phyloP scores from a whole-genome alignment of 2,888 invertebrate species.

The Laothoe populi region DNA sequence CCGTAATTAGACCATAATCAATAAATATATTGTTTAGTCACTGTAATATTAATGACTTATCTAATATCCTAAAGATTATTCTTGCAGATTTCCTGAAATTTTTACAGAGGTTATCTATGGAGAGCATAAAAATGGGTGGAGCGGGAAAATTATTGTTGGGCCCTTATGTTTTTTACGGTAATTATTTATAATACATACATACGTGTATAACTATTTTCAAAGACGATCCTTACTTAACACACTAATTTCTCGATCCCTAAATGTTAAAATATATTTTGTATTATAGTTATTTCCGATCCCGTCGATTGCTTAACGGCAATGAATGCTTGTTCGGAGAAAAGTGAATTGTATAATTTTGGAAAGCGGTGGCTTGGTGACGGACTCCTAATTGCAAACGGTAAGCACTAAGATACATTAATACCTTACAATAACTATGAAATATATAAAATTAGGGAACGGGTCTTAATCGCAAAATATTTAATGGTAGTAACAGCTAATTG shows the following conservation, averaged over 20 bases:
- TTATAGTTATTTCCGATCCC: slow-evolving; percentile 34
- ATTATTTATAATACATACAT: background rate
- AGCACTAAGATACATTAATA: background rate
- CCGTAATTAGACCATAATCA: no score
- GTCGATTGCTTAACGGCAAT: slow-evolving; percentile 29
- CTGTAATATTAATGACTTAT: background rate
- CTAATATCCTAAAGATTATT: background rate
- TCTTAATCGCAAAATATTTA: no score
- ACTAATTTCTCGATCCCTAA: background rate
- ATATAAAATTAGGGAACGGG: no score
- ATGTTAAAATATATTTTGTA: no score
- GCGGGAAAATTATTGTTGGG: background rate
- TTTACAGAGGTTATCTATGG: background rate
- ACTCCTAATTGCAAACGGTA: slow-evolving; percentile 31
- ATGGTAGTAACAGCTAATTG: no score
- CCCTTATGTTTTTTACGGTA: slow-evolving; percentile 1
- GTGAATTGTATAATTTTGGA: slow-evolving; percentile 28
- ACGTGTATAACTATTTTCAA: background rate
- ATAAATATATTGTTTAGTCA: no score
- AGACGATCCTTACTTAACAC: background rate
- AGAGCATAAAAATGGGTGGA: slow-evolving; percentile 8
- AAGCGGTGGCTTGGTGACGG: slow-evolving; percentile 32
- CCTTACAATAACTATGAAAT: no score
- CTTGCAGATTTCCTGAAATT: slow-evolving; percentile 11
- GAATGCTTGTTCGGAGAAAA: slow-evolving; percentile 30